Percentiles rank a stretch among this genome's conserved stretches.
Conservation (phyloP, 2,888 invertebrate genomes). For the Drosophila anomelani region DNA sequence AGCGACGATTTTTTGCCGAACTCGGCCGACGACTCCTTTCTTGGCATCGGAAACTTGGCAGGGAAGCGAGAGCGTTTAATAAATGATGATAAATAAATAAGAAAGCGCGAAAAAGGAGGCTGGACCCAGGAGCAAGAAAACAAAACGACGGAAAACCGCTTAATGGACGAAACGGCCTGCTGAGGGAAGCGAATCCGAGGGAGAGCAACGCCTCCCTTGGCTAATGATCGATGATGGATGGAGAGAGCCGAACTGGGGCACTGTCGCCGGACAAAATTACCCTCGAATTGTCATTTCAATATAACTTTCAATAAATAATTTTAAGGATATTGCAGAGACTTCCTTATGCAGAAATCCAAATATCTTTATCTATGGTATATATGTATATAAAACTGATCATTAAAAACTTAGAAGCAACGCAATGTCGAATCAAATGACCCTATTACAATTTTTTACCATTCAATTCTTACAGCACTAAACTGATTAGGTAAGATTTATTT, state of each 20-base stretch:
- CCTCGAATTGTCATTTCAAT: no score
- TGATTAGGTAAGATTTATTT: no score
- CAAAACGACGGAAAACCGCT: conserved; percentile 24
- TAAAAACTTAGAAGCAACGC: no score
- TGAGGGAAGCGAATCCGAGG: not conserved
- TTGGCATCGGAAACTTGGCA: conserved; percentile 55
- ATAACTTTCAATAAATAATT: no score
- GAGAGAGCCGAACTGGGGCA: not conserved
- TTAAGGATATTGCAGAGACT: no score
- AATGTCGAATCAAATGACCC: no score
- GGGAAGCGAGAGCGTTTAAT: conserved; percentile 57
- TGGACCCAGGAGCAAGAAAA: conserved; percentile 29
- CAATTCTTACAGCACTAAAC: no score
- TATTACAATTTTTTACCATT: no score
- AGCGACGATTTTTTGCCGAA: conserved; percentile 70
- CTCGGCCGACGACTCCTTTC: conserved; percentile 48
- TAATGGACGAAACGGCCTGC: conserved; percentile 28
- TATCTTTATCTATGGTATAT: no score
- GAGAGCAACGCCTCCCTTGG: not conserved
- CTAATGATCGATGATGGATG: conserved; percentile 32
- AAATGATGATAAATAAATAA: conserved; percentile 76
- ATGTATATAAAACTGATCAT: no score
- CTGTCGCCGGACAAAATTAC: no score
- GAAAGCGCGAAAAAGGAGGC: conserved; percentile 60
- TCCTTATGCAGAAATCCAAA: no score